Conservation (phyloP, 1,140 invertebrate species). For the Nebria ingens region DNA sequence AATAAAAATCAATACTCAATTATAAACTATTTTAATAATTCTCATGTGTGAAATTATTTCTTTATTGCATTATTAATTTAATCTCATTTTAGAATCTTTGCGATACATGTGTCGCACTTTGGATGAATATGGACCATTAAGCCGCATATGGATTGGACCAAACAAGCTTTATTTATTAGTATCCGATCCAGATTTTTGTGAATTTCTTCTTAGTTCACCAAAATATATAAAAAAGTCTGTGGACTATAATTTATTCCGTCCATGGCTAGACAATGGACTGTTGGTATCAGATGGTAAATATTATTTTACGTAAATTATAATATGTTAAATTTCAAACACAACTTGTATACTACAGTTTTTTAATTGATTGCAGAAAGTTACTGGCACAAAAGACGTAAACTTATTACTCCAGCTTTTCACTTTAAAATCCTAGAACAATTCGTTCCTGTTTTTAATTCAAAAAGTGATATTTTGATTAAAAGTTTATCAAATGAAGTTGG, state of each 20-base stretch:
- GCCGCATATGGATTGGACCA: background rate
- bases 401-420: conserved; percentile 76
- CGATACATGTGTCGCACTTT: no score
- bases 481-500: conserved; percentile 41
- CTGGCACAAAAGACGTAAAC: conserved; percentile 55
- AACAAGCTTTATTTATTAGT: background rate
- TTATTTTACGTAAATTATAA: background rate
- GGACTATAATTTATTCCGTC: conserved; percentile 62
- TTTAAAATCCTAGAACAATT: conserved; percentile 73
- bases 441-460: conserved; percentile 57
- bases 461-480: conserved; percentile 47
- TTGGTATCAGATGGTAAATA: conserved; percentile 49
- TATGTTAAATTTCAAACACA: no score
- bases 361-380: conserved; percentile 41
- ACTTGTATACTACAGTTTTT: no score
- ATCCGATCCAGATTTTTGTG: conserved; percentile 22
- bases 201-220: conserved; percentile 51
- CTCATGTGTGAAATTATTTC: no score
- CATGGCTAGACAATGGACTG: conserved; percentile 69
- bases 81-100: no score
- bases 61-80: no score
- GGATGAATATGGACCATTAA: background rate
- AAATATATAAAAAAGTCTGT: conserved; percentile 62
- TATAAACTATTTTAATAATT: no score
- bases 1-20: no score